Percentiles rank a stretch among this genome's conserved stretches.
Evolutionary conservation across 2,797 vertebrate genomes (phyloP).

Genomic region (Aselliscus stoliczkanus): DNA sequence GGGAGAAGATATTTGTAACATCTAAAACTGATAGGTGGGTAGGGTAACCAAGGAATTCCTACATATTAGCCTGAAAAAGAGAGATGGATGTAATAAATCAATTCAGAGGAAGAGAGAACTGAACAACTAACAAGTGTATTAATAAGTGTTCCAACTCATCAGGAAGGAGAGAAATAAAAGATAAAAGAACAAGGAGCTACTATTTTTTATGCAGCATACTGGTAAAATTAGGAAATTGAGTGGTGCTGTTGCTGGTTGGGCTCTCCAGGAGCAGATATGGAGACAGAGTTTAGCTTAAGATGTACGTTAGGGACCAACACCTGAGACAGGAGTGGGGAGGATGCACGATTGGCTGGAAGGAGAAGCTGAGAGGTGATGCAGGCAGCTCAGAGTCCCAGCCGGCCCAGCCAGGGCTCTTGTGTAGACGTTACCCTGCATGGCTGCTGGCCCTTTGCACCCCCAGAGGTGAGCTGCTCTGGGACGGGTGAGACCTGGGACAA

Average conservation of each 20-base stretch:
- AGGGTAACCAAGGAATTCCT: neutral
- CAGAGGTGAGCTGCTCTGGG: neutral
- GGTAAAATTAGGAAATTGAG: neutral
- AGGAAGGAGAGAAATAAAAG: neutral
- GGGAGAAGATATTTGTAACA: neutral
- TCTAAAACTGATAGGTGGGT: neutral
- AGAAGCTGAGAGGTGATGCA: neutral
- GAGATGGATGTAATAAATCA: neutral
- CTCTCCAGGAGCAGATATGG: neutral
- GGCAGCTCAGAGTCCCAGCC: neutral
- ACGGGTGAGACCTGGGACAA: neutral
- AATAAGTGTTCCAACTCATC: neutral
- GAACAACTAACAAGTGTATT: neutral
- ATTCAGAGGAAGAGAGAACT: neutral
- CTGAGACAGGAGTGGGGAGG: neutral
- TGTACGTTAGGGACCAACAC: neutral
- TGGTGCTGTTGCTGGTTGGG: rapidly evolving
- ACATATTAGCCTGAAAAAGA: neutral
- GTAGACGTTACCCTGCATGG: neutral
- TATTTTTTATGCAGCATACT: neutral
- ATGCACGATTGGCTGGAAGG: neutral
- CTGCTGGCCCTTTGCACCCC: neutral
- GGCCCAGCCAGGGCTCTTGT: neutral
- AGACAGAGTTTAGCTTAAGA: neutral
- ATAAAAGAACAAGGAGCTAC: neutral